Evolutionary conservation across 2,113 vertebrate genomes (phyloP), one percentile per base, ranked within the genome.

Genomic region (Xiphophorus couchianus): DNA sequence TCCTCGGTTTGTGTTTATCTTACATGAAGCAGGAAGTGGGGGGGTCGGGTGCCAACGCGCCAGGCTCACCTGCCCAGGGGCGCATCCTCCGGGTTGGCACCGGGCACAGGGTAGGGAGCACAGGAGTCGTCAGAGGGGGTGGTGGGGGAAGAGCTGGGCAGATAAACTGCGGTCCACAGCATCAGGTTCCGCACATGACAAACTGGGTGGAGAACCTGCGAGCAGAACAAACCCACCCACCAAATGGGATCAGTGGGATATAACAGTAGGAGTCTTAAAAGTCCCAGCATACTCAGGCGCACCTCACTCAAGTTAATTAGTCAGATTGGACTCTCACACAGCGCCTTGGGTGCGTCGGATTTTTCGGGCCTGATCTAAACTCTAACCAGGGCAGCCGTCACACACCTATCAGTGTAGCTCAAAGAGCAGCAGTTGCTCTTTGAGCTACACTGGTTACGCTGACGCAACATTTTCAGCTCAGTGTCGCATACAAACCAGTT

Each of bases 101-200:
- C 95, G 17, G 96, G 95, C 42, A 93, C 95, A 15, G 96, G 97
- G 86, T 98, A 99, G 0, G 97, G 97, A 15, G 96, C 97, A 48
- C 97, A 98, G 74, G 96, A 96, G 71, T 99, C 97, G 0, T 99
- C 97, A 0, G 95, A 91, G 0, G 98, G 97, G 0, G 97, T 97
- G 4, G 97, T 97, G 9, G 98, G 97, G 3, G 97, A 98, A 0
- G 96, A 97, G 86, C 96, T 97, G 1, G 97, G 98, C 81, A 99
- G 95, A 91, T 98, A 99, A 63, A 98, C 97, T 0, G 97, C 98
- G 2, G 96, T 98, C 98, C 98, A 99, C 42, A 99, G 94, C 97
- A 99, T 96, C 75, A 99, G 80, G 86, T 98, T 99, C 15, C 97
- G 94, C 68, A 99, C 97, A 0, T 99, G 97, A 94, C 97, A 99